phyloP scores from a whole-genome alignment of 2,797 vertebrate genomes.

The Lepilemur ruficaudatus region DNA sequence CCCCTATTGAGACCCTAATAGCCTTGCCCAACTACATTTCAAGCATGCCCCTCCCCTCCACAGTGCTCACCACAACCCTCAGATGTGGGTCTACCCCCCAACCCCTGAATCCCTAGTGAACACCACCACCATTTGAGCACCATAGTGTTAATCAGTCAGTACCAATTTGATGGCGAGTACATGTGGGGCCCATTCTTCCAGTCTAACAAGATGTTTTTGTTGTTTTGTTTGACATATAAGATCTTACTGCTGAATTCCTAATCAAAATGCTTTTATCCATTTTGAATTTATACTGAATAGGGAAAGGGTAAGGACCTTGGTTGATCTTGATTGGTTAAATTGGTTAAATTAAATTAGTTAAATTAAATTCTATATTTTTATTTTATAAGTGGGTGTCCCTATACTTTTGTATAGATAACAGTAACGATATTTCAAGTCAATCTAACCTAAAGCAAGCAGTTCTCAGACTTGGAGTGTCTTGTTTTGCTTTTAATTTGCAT shows the following conservation, averaged over 20 bases:
- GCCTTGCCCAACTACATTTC: too few species aligned
- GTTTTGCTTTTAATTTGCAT: constrained; percentile 67
- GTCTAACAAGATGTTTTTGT: background rate
- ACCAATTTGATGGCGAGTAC: too few species aligned
- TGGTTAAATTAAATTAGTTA: too few species aligned
- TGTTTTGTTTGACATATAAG: background rate
- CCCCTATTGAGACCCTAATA: too few species aligned
- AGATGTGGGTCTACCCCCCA: too few species aligned
- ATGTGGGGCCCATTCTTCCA: too few species aligned
- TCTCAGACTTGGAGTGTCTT: constrained; percentile 8
- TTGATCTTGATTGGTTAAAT: too few species aligned
- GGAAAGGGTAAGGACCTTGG: background rate
- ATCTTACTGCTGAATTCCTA: background rate
- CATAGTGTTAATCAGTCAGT: too few species aligned
- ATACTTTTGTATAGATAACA: background rate
- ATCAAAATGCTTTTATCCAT: background rate
- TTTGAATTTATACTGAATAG: constrained; percentile 16
- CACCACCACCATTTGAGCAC: too few species aligned
- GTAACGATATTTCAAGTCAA: background rate
- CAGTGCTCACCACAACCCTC: too few species aligned
- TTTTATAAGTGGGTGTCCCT: background rate
- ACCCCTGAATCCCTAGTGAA: too few species aligned
- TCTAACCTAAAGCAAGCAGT: background rate
- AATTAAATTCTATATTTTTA: background rate
- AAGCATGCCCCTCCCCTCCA: too few species aligned